Evolutionary conservation across 2,797 vertebrate species (phyloP), one percentile per base, ranked within the genome.

Genomic region (Cichlasoma orientale): DNA sequence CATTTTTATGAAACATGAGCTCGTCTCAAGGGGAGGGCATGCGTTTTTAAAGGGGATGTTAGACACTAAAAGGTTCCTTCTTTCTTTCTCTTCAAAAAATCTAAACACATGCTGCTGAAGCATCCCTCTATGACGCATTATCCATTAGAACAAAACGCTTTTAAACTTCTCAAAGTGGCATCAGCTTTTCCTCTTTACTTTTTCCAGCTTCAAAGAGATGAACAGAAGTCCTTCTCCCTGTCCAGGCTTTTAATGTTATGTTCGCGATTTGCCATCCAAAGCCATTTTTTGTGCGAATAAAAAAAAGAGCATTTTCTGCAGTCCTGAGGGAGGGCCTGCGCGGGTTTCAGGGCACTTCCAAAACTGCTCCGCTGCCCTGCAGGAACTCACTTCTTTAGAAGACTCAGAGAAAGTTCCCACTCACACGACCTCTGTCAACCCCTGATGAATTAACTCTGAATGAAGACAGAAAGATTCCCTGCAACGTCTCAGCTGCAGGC

Each of bases 341-440:
- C 18, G 33, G 11, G 16, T 23, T 23, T 16, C 47, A 52, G 44
- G 16, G 3, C 27, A 27, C 33, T 56, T 10, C 19, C 29, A 7
- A 61, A 21, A 8, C 56, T n/a, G n/a, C 56, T 52, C 21, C 36
- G 25, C 75, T 33, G 66, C 73, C 38, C 57, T 61, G 59, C 72
- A 58, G 68, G 74, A 80, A 18, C 79, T 86, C 82, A 75, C 53
- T 59, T 72, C 41, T 79, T 74, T 69, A 31, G 57, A 47, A 68
- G 77, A 82, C n/a, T 44, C 74, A 72, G 86, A 82, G 90, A 90
- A 90, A 94, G 89, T 90, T 87, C 66, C 82, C 82, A 78, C 90
- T 91, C 90, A 89, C 90, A 90, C 82, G 85, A 91, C 89, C 90
- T 90, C 88, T 92, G 90, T 90, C 84, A 83, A 50, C 23, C 9